Percentiles rank a stretch among this genome's conserved stretches.
Conservation (phyloP, 1,140 invertebrate genomes). For the Drosophila elegans region DNA sequence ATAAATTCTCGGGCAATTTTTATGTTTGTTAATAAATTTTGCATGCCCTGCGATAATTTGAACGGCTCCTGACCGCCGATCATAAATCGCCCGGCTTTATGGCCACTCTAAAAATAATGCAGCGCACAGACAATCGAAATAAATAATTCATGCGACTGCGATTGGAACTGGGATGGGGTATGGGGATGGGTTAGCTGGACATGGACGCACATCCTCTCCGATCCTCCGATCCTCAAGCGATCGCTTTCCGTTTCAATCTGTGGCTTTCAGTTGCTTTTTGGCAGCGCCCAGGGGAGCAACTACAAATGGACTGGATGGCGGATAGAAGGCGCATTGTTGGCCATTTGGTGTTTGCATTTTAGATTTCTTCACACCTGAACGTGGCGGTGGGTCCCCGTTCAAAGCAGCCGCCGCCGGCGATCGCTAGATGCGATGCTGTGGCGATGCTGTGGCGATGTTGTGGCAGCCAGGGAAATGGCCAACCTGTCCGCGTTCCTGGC, state of each 20-base stretch:
- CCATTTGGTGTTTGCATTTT: constrained; percentile 76
- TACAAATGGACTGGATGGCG: constrained; percentile 74
- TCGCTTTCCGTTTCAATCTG: constrained; percentile 50
- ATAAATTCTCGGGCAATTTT: constrained; percentile 82
- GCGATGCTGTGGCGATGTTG: too few relatives aligned
- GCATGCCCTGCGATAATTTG: constrained; percentile 79
- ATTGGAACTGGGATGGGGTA: constrained; percentile 3
- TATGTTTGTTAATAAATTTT: constrained; percentile 84
- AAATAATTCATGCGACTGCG: constrained; percentile 78
- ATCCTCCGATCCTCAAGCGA: background rate
- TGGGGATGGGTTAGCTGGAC: constrained; percentile 19
- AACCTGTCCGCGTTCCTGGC: constrained; percentile 70
- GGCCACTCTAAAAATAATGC: constrained; percentile 63
- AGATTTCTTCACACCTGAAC: constrained; percentile 79
- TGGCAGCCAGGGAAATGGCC: constrained; percentile 32
- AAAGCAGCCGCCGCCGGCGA: constrained; percentile 72
- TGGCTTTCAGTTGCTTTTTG: constrained; percentile 48
- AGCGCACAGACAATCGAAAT: constrained; percentile 73
- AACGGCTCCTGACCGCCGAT: constrained; percentile 60
- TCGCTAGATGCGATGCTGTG: background rate
- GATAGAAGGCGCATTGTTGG: constrained; percentile 24
- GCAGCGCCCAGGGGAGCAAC: constrained; percentile 73
- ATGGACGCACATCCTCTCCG: constrained; percentile 43
- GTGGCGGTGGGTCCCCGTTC: constrained; percentile 70
- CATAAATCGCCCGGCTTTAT: constrained; percentile 58